Evolutionary conservation across 1,140 invertebrate genomes (phyloP).

Genomic region (Rhagoletis pomonella): DNA sequence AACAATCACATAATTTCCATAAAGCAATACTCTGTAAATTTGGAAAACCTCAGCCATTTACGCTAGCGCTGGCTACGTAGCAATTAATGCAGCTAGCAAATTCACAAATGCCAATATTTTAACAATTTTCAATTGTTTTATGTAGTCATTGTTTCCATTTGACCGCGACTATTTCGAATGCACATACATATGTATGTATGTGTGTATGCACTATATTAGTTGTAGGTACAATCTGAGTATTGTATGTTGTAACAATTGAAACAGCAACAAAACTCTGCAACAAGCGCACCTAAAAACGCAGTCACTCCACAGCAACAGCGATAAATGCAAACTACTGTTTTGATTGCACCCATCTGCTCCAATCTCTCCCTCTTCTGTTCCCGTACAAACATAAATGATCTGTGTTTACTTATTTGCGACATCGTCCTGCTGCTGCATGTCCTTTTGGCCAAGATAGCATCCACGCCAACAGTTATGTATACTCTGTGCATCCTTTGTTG

Average conservation of each 20-base stretch:
- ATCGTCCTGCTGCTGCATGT: constrained; percentile 14
- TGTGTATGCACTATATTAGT: neutral
- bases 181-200: too few species aligned
- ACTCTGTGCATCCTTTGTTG: constrained; percentile 10
- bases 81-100: neutral
- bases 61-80: neutral
- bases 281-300: neutral
- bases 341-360: neutral
- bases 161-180: constrained; percentile 18
- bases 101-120: constrained; percentile 8
- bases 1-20: neutral
- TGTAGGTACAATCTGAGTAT: neutral
- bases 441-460: neutral
- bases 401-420: constrained; percentile 31
- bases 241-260: too few species aligned
- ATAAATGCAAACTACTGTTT: constrained; percentile 32
- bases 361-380: neutral
- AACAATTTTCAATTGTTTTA: constrained; percentile 34
- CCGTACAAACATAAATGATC: constrained; percentile 5
- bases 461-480: neutral
- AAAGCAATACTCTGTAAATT: neutral
- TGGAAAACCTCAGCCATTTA: neutral
- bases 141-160: constrained; percentile 17
- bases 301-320: neutral
- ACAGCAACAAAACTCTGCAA: neutral